phyloP scores from a whole-genome alignment of 2,888 invertebrate genomes.

The Volucella zonaria region DNA sequence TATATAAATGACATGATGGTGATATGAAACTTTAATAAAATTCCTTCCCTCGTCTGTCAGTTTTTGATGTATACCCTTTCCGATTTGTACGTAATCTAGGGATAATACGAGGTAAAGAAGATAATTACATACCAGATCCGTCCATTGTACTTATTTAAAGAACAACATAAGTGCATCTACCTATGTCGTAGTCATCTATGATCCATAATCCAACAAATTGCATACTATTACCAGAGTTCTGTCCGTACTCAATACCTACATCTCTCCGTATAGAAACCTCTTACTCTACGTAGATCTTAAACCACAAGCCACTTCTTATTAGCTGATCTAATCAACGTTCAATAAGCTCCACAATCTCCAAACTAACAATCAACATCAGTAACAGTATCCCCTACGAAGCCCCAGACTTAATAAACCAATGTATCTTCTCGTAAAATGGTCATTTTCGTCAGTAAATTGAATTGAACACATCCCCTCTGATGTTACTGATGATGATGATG shows the following conservation, averaged over 20 bases:
- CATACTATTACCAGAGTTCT: background rate
- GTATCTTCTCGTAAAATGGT: slow-evolving; percentile 41
- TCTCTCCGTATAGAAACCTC: background rate
- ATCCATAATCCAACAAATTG: no score
- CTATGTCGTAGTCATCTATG: no score
- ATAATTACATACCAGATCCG: no score
- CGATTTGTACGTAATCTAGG: no score
- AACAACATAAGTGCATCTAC: no score
- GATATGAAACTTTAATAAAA: no score
- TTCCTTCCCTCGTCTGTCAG: no score
- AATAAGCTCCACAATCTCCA: background rate
- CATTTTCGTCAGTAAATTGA: slow-evolving; percentile 60
- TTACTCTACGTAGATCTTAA: slow-evolving; percentile 1
- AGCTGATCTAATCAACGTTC: slow-evolving; percentile 48
- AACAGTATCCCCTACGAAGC: background rate
- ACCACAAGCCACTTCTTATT: slow-evolving; percentile 18
- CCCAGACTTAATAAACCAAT: background rate
- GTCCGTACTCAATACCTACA: background rate
- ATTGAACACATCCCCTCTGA: slow-evolving; percentile 44
- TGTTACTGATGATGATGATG: slow-evolving; percentile 7
- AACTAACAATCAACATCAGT: background rate
- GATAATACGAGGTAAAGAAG: no score
- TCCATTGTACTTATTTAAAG: no score
- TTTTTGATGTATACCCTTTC: no score
- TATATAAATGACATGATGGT: no score